phyloP scores from a whole-genome alignment of 92 coral and sea anemone genomes.

The Paragorgia papillata region DNA sequence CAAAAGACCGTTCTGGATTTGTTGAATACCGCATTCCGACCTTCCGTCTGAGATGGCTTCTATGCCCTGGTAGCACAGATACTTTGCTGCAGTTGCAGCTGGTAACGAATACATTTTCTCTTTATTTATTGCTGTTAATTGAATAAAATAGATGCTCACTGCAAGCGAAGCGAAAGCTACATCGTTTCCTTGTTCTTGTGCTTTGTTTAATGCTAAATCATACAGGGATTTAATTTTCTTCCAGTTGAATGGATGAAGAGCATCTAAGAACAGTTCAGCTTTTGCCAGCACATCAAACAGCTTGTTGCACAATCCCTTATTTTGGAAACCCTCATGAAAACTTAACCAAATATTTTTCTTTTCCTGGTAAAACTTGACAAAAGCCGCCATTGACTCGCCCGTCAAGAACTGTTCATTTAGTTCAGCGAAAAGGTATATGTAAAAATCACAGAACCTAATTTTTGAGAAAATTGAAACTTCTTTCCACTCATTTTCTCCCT shows the following conservation, averaged over 20 bases:
- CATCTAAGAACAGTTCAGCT: slow-evolving; percentile 36
- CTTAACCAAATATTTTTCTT: slow-evolving; percentile 28
- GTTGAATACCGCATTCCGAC: slow-evolving; percentile 5
- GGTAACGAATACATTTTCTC: not conserved
- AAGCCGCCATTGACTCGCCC: slow-evolving; percentile 36
- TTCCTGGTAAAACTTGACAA: slow-evolving; percentile 18
- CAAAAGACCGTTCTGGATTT: not conserved
- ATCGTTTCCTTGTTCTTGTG: not conserved
- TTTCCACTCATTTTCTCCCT: slow-evolving; percentile 30
- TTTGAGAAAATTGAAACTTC: slow-evolving; percentile 16
- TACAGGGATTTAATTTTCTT: slow-evolving; percentile 2
- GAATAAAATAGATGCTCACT: slow-evolving; percentile 24
- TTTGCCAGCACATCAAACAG: slow-evolving; percentile 10
- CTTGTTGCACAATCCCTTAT: not conserved
- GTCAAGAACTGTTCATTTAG: slow-evolving; percentile 37
- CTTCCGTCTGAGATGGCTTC: not conserved
- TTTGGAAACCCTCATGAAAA: slow-evolving; percentile 16
- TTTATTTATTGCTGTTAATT: not conserved
- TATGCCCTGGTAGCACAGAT: slow-evolving; percentile 41
- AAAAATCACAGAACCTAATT: not conserved
- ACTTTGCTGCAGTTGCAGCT: slow-evolving; percentile 6
- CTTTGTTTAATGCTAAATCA: slow-evolving; percentile 25
- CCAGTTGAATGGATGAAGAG: not conserved
- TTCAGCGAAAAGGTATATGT: slow-evolving; percentile 3
- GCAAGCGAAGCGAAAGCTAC: not conserved